These are phyloP conservation scores for Macquaria australasica DNA, from an alignment of 2,113 vertebrate species.

Conservation along the genomic window DNA sequence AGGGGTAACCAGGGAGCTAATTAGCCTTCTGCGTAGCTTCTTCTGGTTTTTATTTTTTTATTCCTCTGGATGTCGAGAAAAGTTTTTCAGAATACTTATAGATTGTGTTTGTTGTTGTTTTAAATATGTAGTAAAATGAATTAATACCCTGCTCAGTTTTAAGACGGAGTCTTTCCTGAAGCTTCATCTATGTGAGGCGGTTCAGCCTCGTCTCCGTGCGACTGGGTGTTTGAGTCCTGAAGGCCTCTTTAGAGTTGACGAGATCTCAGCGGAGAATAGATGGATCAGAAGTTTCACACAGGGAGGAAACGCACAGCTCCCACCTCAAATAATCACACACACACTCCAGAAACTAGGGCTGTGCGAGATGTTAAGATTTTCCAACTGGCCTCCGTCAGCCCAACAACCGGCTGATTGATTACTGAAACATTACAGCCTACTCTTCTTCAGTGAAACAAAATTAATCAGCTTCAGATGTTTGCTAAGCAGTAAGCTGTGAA, in stretches of 20 bases:
- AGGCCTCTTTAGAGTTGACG: not conserved
- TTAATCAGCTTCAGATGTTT: too few species aligned
- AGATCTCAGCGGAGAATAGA: not conserved
- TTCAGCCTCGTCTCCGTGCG: not conserved
- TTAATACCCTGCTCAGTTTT: not conserved
- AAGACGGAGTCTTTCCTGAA: not conserved
- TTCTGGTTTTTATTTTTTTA: not conserved
- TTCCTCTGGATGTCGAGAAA: not conserved
- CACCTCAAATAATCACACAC: slow-evolving; percentile 9
- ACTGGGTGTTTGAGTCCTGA: not conserved
- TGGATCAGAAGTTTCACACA: not conserved
- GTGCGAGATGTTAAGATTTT: too few species aligned
- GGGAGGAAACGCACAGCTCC: not conserved
- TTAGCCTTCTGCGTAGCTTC: not conserved
- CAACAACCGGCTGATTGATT: too few species aligned
- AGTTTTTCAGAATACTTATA: not conserved
- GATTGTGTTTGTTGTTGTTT: not conserved
- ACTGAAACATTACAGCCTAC: too few species aligned
- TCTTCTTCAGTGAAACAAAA: too few species aligned
- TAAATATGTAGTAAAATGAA: not conserved
- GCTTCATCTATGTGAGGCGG: not conserved
- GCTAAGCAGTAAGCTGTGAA: too few species aligned
- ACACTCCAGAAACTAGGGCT: not conserved
- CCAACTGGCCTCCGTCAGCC: too few species aligned
- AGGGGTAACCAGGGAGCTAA: slow-evolving; percentile 23